Conservation (phyloP, 2,797 vertebrate species). For the Coranthus polyacanthus region DNA sequence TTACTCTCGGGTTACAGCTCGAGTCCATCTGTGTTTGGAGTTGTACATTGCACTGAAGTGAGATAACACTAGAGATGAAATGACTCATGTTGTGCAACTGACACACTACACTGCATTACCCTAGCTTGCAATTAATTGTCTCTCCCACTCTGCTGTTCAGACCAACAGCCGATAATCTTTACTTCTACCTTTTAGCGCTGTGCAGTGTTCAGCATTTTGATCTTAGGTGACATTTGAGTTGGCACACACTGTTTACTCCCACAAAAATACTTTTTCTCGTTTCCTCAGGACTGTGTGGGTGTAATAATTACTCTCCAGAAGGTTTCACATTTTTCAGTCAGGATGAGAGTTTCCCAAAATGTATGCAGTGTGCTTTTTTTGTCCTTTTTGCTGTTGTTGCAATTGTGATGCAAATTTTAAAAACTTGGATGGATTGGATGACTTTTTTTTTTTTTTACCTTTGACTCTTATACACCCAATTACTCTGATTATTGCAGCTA, state of each 20-base stretch:
- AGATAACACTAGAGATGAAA: conserved; percentile 43
- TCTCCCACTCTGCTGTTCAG: conserved; percentile 39
- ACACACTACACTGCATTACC: conserved; percentile 39
- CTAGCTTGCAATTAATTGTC: conserved; percentile 48
- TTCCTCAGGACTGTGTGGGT: conserved; percentile 65
- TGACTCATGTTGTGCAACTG: conserved; percentile 35
- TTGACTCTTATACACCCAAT: conserved; percentile 4
- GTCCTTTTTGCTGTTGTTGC: conserved; percentile 38
- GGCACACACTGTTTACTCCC: conserved; percentile 60
- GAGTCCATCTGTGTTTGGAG: conserved; percentile 53
- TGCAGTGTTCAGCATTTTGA: conserved; percentile 49
- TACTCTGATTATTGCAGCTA: conserved; percentile 6
- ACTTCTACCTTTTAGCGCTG: conserved; percentile 45
- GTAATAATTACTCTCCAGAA: conserved; percentile 79
- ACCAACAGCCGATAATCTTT: conserved; percentile 45
- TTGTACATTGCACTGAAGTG: conserved; percentile 47
- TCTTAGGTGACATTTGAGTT: conserved; percentile 66
- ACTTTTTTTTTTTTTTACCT: conserved; percentile 1
- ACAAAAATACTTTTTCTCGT: conserved; percentile 61
- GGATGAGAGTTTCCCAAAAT: conserved; percentile 48
- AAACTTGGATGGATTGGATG: no score
- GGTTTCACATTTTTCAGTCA: conserved; percentile 56
- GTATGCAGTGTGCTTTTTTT: no score
- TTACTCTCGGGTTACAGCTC: conserved; percentile 48
- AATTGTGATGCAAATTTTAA: conserved; percentile 19